Percentiles rank a stretch among this genome's conserved stretches.
Conservation (phyloP, 2,113 vertebrate species). For the Thermophis baileyi region DNA sequence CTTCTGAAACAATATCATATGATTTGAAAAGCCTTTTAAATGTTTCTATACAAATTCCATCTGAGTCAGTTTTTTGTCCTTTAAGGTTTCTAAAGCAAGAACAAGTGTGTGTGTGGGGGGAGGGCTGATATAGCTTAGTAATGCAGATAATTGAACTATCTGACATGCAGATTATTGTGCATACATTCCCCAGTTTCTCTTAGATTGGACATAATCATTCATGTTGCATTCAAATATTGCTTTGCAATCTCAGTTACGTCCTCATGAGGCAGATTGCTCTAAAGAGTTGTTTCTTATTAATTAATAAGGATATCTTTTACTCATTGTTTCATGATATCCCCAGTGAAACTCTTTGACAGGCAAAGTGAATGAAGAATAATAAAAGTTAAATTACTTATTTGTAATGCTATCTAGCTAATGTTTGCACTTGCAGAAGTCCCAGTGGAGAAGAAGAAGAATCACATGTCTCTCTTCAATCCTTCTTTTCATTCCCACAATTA, state of each 20-base stretch:
- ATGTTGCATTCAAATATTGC: not conserved
- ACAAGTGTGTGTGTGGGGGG: not conserved
- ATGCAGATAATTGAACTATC: slow-evolving; percentile 25
- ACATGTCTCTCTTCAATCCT: not conserved
- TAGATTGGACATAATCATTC: not conserved
- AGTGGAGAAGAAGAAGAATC: not conserved
- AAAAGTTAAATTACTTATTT: slow-evolving; percentile 2
- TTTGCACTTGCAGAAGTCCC: not conserved
- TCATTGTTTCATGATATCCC: not conserved
- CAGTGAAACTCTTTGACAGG: not conserved
- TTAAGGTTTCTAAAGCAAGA: not conserved
- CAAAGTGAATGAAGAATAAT: slow-evolving; percentile 12
- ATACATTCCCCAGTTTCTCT: not conserved
- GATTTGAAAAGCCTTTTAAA: slow-evolving; percentile 13
- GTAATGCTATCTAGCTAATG: not conserved
- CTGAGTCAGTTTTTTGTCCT: not conserved
- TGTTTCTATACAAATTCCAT: not conserved
- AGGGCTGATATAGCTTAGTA: not conserved
- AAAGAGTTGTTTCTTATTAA: not conserved
- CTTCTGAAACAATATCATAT: slow-evolving; percentile 18
- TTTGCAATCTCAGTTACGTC: slow-evolving; percentile 8
- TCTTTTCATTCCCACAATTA: not conserved
- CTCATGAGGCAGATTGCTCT: not conserved
- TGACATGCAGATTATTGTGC: slow-evolving; percentile 8
- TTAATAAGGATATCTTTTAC: not conserved